Base-by-base conservation (phyloP, 2,888 invertebrate genomes). In the Pachymerium ferrugineum region DNA sequence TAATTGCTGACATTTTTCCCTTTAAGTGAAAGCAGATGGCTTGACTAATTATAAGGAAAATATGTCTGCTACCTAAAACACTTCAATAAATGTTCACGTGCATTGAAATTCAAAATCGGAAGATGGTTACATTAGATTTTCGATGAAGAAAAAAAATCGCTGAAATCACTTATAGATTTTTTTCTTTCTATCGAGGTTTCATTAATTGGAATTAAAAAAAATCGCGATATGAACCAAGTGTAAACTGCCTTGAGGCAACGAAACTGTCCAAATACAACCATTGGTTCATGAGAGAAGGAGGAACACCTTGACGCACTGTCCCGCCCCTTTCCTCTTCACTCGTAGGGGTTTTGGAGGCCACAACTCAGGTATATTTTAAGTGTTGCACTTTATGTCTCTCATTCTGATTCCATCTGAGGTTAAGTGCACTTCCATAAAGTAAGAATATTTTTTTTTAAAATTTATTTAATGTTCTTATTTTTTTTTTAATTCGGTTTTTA, bases 311-410 rank as follows among this genome's bases (percentile, higher is more conserved):
- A 25, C 22, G 22, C 54, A 25, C 8, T 54, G 54, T 54, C 54
- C 54, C 54, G 54, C 54, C 54, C 25, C 25, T 54, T 54, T 54
- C 54, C 54, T 54, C 54, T 54, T 54, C 54, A 54, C 25, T 54
- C 28, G 54, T 54, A 28, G 54, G 54, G 54, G 54, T 54, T 54
- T 54, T 54, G 54, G 54, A 54, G 54, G 54, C 28, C 54, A 54
- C 54, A 54, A 54, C 25, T 14, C 54, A 54, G 12, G 8, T 54
- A 54, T 54, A 54, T 54, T 54, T 54, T 54, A 28, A 22, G n/a
- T 12, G 25, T 25, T 25, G 22, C 3, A 54, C 10, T 54, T 54
- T 25, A 54, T 14, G 6, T 54, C 25, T 54, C 25, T 22, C 54
- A 54, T 54, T 54, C 54, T 19, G 22, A 54, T 28, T 54, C 14